Evolutionary conservation across 2,888 invertebrate genomes (phyloP).

Genomic region (Coelinius sp.): DNA sequence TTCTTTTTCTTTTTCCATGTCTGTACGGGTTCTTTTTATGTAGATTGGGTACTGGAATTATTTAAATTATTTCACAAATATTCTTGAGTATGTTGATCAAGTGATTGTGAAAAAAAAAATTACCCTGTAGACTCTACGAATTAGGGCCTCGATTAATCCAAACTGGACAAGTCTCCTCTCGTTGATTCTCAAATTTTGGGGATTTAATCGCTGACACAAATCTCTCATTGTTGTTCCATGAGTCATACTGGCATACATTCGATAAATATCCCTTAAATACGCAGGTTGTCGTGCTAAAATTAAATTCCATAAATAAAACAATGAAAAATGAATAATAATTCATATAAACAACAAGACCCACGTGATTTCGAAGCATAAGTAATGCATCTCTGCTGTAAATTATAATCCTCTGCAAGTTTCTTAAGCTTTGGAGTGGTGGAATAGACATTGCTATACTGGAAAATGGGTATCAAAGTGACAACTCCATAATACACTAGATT

Average conservation of each 20-base stretch:
- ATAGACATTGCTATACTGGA: conserved; percentile 91
- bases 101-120: conserved; percentile 27
- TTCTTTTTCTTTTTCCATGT: conserved; percentile 47
- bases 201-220: conserved; percentile 81
- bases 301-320: conserved; percentile 5
- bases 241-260: conserved; percentile 83
- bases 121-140: conserved; percentile 85
- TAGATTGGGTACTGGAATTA: conserved; percentile 66
- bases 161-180: conserved; percentile 89
- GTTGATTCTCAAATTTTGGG: conserved; percentile 82
- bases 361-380: conserved; percentile 80
- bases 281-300: conserved; percentile 77
- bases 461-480: conserved; percentile 82
- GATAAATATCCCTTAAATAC: conserved; percentile 79
- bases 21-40: conserved; percentile 52
- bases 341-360: conserved; percentile 64
- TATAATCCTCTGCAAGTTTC: conserved; percentile 77
- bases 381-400: conserved; percentile 81
- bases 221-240: conserved; percentile 84
- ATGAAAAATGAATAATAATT: conserved; percentile 10
- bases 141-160: conserved; percentile 87
- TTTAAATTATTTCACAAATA: neutral
- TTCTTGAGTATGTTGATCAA: neutral
- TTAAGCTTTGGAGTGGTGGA: conserved; percentile 83
- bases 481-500: conserved; percentile 88